Evolutionary conservation across 1,140 invertebrate genomes (phyloP).

Genomic region (Eumaeus atala): DNA sequence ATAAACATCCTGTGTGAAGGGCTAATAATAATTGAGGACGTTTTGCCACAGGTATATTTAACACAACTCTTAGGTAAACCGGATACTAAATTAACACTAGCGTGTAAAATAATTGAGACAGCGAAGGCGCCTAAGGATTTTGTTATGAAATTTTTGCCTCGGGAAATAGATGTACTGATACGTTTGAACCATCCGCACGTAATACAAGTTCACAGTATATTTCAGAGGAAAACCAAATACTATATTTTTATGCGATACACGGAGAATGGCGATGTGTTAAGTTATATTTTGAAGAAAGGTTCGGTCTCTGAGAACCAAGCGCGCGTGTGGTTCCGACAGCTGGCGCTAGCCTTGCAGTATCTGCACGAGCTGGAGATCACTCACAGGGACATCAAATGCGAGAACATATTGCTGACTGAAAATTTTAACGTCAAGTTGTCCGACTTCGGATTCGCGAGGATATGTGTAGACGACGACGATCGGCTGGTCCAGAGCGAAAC

Average conservation of each 20-base stretch:
- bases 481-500: constrained; percentile 77
- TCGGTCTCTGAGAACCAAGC: constrained; percentile 78
- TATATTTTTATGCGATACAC: constrained; percentile 82
- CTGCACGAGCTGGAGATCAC: constrained; percentile 83
- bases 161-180: constrained; percentile 82
- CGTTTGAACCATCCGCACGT: constrained; percentile 83
- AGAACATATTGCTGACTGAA: constrained; percentile 83
- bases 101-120: constrained; percentile 85
- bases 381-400: constrained; percentile 86
- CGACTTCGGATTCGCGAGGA: constrained; percentile 86
- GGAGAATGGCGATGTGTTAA: constrained; percentile 81
- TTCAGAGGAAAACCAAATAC: constrained; percentile 78
- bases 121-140: constrained; percentile 82
- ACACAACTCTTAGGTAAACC: constrained; percentile 69
- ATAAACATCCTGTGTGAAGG: no score
- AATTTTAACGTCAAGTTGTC: constrained; percentile 83
- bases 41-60: constrained; percentile 73
- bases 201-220: constrained; percentile 81
- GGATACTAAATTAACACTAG: constrained; percentile 59
- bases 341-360: constrained; percentile 80
- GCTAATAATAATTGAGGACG: no score
- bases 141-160: constrained; percentile 82
- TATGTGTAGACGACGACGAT: constrained; percentile 68
- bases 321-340: constrained; percentile 80
- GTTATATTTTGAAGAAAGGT: constrained; percentile 79